Percentiles rank a stretch among this genome's conserved stretches.
phyloP scores from a whole-genome alignment of 2,888 invertebrate genomes.

The Mythimna lalbum region DNA sequence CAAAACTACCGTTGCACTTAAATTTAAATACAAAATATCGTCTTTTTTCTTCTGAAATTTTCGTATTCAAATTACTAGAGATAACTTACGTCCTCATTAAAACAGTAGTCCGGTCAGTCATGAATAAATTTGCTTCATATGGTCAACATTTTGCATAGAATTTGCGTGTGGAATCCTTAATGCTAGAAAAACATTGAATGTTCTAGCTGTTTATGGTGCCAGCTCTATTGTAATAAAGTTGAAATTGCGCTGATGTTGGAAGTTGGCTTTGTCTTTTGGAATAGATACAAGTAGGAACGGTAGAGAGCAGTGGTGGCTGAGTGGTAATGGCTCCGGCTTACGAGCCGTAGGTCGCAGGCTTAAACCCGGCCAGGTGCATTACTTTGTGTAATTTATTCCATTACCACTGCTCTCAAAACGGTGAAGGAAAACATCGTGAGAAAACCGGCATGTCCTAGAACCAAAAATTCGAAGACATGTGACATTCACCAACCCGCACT shows the following conservation, averaged over 20 bases:
- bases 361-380: no score
- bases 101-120: constrained; percentile 14
- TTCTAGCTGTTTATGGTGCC: neutral
- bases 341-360: no score
- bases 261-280: neutral
- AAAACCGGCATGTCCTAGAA: no score
- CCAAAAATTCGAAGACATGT: no score
- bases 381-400: no score
- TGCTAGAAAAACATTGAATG: constrained; percentile 37
- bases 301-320: no score
- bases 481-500: no score
- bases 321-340: no score
- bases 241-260: neutral
- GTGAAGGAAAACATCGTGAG: no score
- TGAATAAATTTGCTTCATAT: constrained; percentile 39
- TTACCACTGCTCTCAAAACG: no score
- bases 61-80: constrained; percentile 12
- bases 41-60: neutral
- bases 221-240: constrained; percentile 8
- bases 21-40: no score
- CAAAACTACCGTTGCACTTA: no score
- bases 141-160: constrained; percentile 38
- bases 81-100: constrained; percentile 22
- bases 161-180: constrained; percentile 27
- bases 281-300: neutral